Percentiles rank a stretch among this genome's conserved stretches.
phyloP scores from a whole-genome alignment of 2,797 vertebrate genomes.

The Moxostoma hubbsi region DNA sequence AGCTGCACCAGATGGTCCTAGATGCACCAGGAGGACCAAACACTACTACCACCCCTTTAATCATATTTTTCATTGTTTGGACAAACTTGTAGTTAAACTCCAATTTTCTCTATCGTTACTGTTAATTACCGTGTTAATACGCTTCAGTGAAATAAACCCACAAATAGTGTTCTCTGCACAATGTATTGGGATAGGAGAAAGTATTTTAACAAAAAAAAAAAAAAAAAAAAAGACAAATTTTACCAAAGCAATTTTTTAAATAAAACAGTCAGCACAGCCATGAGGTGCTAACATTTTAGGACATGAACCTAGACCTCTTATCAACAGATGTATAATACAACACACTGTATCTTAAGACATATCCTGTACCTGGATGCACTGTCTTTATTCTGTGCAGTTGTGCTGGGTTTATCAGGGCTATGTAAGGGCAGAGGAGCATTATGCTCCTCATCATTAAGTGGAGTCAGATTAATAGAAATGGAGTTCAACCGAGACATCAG shows the following conservation, averaged over 20 bases:
- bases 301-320: not conserved
- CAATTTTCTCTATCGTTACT: too few species aligned
- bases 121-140: too few species aligned
- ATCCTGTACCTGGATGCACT: slow-evolving; percentile 62
- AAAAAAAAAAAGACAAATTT: not conserved
- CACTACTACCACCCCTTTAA: too few species aligned
- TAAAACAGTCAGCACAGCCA: not conserved
- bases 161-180: not conserved
- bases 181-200: not conserved
- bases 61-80: too few species aligned
- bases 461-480: slow-evolving; percentile 58
- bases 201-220: not conserved
- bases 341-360: not conserved
- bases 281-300: not conserved
- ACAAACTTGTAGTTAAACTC: too few species aligned
- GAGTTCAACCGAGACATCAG: slow-evolving; percentile 64
- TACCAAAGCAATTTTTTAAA: not conserved
- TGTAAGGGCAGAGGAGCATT: slow-evolving; percentile 1
- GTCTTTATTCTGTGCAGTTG: slow-evolving; percentile 24
- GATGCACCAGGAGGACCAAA: too few species aligned
- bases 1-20: too few species aligned
- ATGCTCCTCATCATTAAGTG: slow-evolving; percentile 21
- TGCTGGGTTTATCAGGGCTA: slow-evolving; percentile 35
- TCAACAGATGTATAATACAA: not conserved
- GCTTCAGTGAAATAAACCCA: too few species aligned